Conservation (phyloP, 2,797 vertebrate genomes). For the Tragelaphus eurycerus region DNA sequence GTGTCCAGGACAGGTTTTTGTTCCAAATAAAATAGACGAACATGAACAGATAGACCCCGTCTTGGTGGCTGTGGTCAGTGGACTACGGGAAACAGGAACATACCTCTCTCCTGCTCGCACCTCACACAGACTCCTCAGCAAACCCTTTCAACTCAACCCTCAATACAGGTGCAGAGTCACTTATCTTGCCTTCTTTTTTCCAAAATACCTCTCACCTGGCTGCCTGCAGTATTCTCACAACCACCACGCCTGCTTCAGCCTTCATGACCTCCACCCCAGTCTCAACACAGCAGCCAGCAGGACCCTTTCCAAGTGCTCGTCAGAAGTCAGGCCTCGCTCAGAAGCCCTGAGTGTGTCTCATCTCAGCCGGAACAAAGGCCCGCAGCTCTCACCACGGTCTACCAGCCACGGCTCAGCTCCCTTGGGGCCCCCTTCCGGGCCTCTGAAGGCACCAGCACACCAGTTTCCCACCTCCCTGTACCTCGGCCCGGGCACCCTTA, state of each 20-base stretch:
- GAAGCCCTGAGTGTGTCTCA: background rate
- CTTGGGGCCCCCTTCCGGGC: background rate
- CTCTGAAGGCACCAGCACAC: background rate
- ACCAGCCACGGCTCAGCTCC: background rate
- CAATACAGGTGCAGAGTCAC: background rate
- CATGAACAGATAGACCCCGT: background rate
- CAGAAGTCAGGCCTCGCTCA: background rate
- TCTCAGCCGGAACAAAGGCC: background rate
- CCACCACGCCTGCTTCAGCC: background rate
- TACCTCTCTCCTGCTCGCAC: background rate
- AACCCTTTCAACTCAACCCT: background rate
- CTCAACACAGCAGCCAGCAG: background rate
- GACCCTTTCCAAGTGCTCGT: background rate
- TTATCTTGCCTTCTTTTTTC: background rate
- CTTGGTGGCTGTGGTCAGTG: background rate
- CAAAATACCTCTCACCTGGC: background rate
- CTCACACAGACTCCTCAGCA: background rate
- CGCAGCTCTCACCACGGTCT: background rate
- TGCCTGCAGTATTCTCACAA: background rate
- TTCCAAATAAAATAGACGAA: background rate
- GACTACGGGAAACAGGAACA: background rate
- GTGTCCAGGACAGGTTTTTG: background rate
- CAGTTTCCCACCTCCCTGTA: background rate
- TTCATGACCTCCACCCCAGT: background rate
- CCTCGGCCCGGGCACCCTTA: background rate